Conservation (phyloP, 2,888 invertebrate species). For the Lasius fuliginosus region DNA sequence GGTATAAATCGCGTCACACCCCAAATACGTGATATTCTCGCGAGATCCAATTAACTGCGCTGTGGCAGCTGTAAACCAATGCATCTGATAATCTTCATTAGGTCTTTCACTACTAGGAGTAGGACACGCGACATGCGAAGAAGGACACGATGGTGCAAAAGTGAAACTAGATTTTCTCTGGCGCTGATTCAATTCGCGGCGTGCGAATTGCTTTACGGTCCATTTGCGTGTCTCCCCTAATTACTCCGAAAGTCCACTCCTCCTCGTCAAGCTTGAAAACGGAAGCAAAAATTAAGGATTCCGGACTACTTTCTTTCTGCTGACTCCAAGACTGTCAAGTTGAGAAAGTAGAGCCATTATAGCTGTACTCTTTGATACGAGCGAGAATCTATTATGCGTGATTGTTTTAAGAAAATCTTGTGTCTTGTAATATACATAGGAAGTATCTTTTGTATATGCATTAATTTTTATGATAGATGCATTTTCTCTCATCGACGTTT, state of each 20-base stretch:
- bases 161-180: conserved; percentile 59
- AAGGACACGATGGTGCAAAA: conserved; percentile 14
- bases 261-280: conserved; percentile 50
- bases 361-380: neutral
- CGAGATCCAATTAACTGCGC: conserved; percentile 33
- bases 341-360: conserved; percentile 57
- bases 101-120: neutral
- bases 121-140: neutral
- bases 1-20: conserved; percentile 34
- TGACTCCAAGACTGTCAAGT: conserved; percentile 46
- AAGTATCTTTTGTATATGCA: neutral
- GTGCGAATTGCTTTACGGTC: conserved; percentile 50
- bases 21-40: conserved; percentile 29
- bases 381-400: conserved; percentile 8
- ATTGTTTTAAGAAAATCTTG: conserved; percentile 25
- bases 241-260: conserved; percentile 37
- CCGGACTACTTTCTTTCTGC: conserved; percentile 58
- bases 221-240: conserved; percentile 62
- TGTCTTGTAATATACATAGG: neutral
- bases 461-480: conserved; percentile 2
- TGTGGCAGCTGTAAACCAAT: neutral
- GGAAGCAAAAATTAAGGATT: conserved; percentile 19
- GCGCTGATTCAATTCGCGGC: conserved; percentile 44
- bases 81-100: conserved; percentile 11
- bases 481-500: neutral